Conservation (phyloP, 2,113 vertebrate genomes). For the Cyprinodon variegatus region DNA sequence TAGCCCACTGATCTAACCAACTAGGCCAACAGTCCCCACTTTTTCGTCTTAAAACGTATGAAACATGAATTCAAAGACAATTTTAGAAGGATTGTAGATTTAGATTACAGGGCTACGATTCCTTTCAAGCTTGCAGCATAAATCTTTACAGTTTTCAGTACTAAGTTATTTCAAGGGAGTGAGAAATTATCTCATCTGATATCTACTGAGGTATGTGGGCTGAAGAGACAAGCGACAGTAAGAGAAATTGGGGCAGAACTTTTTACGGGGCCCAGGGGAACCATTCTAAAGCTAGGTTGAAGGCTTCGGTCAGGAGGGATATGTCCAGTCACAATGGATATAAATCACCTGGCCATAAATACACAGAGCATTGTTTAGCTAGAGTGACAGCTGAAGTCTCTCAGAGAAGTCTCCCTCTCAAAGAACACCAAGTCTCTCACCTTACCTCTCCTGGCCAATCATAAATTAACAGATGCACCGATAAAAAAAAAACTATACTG, state of each 20-base stretch:
- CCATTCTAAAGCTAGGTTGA: slow-evolving; percentile 46
- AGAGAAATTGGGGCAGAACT: slow-evolving; percentile 36
- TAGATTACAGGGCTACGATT: no score
- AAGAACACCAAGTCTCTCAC: slow-evolving; percentile 2
- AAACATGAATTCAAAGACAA: no score
- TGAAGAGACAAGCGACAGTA: slow-evolving; percentile 29
- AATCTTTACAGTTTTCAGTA: not conserved
- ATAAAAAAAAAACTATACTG: slow-evolving; percentile 25
- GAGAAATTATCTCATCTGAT: slow-evolving; percentile 11
- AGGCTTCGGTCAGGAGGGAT: slow-evolving; percentile 40
- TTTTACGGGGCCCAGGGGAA: slow-evolving; percentile 42
- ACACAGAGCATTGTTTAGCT: slow-evolving; percentile 56
- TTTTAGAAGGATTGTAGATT: no score
- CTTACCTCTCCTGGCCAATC: not conserved
- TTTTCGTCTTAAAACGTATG: no score
- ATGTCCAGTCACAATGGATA: slow-evolving; percentile 59
- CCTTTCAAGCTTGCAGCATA: not conserved
- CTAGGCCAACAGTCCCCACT: no score
- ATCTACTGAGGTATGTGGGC: slow-evolving; percentile 22
- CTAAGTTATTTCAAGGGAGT: slow-evolving; percentile 5
- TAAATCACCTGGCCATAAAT: slow-evolving; percentile 71
- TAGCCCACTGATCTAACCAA: no score
- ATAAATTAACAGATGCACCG: slow-evolving; percentile 1
- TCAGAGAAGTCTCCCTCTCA: slow-evolving; percentile 28
- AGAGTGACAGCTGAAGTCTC: slow-evolving; percentile 52